Percentiles rank a stretch among this genome's conserved stretches.
Evolutionary conservation across 1,140 invertebrate species (phyloP).

Genomic region (Eriosoma lanigerum): DNA sequence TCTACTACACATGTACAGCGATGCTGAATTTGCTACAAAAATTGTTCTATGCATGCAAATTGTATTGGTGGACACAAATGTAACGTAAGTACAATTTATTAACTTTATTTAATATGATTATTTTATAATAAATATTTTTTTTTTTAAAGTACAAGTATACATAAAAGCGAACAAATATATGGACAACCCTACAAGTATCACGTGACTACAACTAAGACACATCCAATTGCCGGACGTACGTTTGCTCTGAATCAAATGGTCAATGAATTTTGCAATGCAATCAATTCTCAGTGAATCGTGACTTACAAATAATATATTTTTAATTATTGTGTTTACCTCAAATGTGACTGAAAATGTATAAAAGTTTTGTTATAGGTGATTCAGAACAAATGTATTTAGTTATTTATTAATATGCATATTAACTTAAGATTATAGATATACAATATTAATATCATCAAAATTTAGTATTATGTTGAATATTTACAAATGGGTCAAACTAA

Average conservation of each 20-base stretch:
- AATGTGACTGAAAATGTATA: not conserved
- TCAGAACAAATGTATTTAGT: no score
- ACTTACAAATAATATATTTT: not conserved
- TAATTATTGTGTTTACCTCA: not conserved
- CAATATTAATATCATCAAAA: no score
- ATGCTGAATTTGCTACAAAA: constrained; percentile 77
- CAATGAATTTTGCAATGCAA: constrained; percentile 70
- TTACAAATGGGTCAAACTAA: no score
- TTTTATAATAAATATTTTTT: constrained; percentile 49
- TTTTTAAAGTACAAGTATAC: constrained; percentile 65
- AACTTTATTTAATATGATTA: not conserved
- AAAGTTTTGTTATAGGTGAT: no score
- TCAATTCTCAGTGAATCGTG: constrained; percentile 45
- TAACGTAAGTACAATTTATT: constrained; percentile 63
- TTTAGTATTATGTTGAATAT: no score
- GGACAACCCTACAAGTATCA: constrained; percentile 68
- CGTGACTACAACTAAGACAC: constrained; percentile 62
- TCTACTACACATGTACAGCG: constrained; percentile 60
- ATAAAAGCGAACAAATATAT: constrained; percentile 70
- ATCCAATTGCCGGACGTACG: constrained; percentile 67
- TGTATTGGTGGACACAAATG: constrained; percentile 68
- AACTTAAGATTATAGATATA: no score
- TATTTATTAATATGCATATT: no score
- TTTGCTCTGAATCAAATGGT: constrained; percentile 78
- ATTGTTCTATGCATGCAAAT: constrained; percentile 80